Conservation (phyloP, 2,113 vertebrate genomes). For the Tor tambroides region DNA sequence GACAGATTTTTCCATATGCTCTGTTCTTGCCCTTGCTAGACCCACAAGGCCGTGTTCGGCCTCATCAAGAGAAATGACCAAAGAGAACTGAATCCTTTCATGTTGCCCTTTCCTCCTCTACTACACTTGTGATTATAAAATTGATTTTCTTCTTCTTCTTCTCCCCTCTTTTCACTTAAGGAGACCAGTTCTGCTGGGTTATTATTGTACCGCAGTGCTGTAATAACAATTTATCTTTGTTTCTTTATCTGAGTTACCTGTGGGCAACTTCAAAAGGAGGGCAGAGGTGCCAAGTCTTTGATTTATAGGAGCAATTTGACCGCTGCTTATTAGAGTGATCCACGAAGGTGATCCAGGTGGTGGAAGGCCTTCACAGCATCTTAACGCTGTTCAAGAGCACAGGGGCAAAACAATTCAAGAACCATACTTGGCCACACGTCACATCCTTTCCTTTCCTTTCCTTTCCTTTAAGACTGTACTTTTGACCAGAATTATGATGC, state of each 20-base stretch:
- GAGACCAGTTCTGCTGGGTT: conserved; percentile 62
- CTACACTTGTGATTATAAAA: conserved; percentile 76
- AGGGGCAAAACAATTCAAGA: not conserved
- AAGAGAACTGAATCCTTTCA: conserved; percentile 72
- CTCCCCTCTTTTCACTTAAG: conserved; percentile 39
- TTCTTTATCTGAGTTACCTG: too few species aligned
- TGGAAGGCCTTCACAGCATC: conserved; percentile 53
- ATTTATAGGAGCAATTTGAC: conserved; percentile 78
- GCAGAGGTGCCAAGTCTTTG: conserved; percentile 73
- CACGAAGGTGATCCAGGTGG: conserved; percentile 67
- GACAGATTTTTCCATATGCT: conserved; percentile 2
- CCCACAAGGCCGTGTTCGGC: conserved; percentile 55
- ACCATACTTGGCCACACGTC: too few species aligned
- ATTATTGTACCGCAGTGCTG: conserved; percentile 59
- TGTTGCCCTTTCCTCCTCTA: conserved; percentile 71
- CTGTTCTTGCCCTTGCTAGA: conserved; percentile 36
- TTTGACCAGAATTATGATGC: conserved; percentile 9
- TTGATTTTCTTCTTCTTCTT: conserved; percentile 71
- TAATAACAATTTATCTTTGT: conserved; percentile 80
- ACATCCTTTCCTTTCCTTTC: too few species aligned
- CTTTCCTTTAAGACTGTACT: too few species aligned
- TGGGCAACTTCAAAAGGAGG: conserved; percentile 69
- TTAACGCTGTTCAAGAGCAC: conserved; percentile 18
- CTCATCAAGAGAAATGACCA: conserved; percentile 68
- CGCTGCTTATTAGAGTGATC: conserved; percentile 74